phyloP scores from a whole-genome alignment of 2,113 vertebrate genomes.

The Sapajus apella region DNA sequence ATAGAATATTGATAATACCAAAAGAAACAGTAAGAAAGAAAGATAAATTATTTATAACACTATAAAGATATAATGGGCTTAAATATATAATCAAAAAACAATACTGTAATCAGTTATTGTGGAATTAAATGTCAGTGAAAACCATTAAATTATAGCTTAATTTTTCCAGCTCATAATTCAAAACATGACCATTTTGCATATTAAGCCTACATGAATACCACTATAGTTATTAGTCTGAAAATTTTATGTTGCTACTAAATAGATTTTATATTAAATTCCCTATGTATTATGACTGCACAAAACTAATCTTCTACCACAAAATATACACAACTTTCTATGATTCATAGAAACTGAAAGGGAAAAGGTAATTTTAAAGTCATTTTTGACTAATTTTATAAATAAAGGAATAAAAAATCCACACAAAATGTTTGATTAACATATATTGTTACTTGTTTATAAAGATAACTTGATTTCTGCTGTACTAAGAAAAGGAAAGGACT shows the following conservation, averaged over 20 bases:
- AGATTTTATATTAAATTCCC: slow-evolving; percentile 11
- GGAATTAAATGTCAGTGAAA: slow-evolving; percentile 66
- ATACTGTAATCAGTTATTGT: slow-evolving; percentile 57
- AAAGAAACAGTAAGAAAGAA: not conserved
- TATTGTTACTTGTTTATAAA: not conserved
- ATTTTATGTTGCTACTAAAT: not conserved
- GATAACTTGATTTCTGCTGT: not conserved
- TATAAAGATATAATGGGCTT: slow-evolving; percentile 32
- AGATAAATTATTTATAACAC: slow-evolving; percentile 58
- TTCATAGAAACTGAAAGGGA: not conserved
- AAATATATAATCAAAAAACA: slow-evolving; percentile 58
- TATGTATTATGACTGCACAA: slow-evolving; percentile 10
- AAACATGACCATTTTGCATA: slow-evolving; percentile 59
- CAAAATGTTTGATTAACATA: not conserved
- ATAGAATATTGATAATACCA: slow-evolving; percentile 50
- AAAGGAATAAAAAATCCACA: not conserved
- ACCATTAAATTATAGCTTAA: slow-evolving; percentile 59
- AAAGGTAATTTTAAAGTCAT: not conserved
- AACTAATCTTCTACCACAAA: not conserved
- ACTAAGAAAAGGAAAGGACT: not conserved
- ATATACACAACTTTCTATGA: not conserved
- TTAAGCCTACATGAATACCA: slow-evolving; percentile 44
- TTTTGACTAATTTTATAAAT: not conserved
- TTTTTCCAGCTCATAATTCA: slow-evolving; percentile 60
- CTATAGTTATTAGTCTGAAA: slow-evolving; percentile 32